phyloP scores from a whole-genome alignment of 2,888 invertebrate genomes.

The Drosophila tripunctata region DNA sequence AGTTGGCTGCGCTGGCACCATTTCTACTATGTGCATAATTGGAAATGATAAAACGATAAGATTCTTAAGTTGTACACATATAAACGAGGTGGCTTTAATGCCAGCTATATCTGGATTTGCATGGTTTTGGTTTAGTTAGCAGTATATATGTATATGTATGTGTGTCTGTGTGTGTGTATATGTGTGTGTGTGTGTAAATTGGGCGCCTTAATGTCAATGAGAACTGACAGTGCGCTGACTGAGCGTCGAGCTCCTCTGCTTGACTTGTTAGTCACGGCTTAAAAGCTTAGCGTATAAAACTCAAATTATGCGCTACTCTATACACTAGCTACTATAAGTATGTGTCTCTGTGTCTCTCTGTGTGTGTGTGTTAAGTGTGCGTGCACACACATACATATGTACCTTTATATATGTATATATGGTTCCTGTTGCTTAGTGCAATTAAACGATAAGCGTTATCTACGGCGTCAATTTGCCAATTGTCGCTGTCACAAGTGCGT shows the following conservation, averaged over 20 bases:
- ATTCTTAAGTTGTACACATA: too few relatives aligned
- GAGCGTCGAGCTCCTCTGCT: conserved; percentile 35
- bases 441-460: conserved; percentile 78
- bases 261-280: conserved; percentile 68
- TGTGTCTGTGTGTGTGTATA: neutral
- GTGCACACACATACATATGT: neutral
- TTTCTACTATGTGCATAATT: neutral
- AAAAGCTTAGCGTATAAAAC: conserved; percentile 79
- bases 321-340: neutral
- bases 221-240: conserved; percentile 32
- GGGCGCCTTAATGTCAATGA: conserved; percentile 17
- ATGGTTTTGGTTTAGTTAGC: neutral
- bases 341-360: conserved; percentile 7
- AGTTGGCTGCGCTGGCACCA: neutral
- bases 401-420: conserved; percentile 18
- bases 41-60: neutral
- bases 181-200: conserved; percentile 8
- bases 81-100: too few relatives aligned
- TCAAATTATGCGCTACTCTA: conserved; percentile 67
- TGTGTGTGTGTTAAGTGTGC: conserved; percentile 8
- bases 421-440: conserved; percentile 74
- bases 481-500: conserved; percentile 67
- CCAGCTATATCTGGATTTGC: too few relatives aligned
- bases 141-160: neutral
- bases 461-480: conserved; percentile 73